These are phyloP conservation scores for Corynorhinus townsendii DNA, from an alignment of 2,113 vertebrate genomes.

Conservation along the genomic window DNA sequence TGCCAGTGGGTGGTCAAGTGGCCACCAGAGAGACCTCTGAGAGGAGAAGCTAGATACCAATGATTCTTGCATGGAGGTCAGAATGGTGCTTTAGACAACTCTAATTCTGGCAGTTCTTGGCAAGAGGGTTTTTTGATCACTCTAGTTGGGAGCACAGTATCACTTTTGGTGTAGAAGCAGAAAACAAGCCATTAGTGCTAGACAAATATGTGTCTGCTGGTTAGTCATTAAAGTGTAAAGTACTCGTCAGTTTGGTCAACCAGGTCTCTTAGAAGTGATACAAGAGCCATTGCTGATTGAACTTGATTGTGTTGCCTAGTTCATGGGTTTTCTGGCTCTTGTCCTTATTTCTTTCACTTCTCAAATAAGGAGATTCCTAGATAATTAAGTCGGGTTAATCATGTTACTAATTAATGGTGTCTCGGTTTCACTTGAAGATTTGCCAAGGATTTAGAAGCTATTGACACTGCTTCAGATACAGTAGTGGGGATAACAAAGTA, in stretches of 20 bases:
- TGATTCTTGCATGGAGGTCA: neutral
- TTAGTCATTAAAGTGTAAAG: neutral
- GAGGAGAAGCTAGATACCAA: neutral
- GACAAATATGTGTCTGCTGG: neutral
- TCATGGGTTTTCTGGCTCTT: neutral
- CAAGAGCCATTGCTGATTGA: neutral
- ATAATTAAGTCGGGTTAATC: slow-evolving; percentile 48
- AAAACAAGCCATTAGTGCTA: neutral
- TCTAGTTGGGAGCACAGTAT: neutral
- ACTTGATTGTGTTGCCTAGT: neutral
- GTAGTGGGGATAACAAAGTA: slow-evolving; percentile 5
- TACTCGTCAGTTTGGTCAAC: neutral
- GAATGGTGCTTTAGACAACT: neutral
- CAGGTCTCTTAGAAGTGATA: neutral
- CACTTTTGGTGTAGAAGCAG: neutral
- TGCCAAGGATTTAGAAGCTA: slow-evolving; percentile 48
- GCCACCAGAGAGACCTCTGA: neutral
- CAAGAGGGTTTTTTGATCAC: neutral
- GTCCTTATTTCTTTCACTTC: slow-evolving; percentile 12
- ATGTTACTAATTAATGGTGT: slow-evolving; percentile 33
- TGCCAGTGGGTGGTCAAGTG: neutral
- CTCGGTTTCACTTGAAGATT: slow-evolving; percentile 56
- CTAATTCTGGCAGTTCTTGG: neutral
- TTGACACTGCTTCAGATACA: slow-evolving; percentile 53
- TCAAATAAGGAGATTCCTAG: slow-evolving; percentile 37